These are phyloP conservation scores for Phymatocera aterrima DNA, from an alignment of 2,888 invertebrate species.

Conservation along the genomic window DNA sequence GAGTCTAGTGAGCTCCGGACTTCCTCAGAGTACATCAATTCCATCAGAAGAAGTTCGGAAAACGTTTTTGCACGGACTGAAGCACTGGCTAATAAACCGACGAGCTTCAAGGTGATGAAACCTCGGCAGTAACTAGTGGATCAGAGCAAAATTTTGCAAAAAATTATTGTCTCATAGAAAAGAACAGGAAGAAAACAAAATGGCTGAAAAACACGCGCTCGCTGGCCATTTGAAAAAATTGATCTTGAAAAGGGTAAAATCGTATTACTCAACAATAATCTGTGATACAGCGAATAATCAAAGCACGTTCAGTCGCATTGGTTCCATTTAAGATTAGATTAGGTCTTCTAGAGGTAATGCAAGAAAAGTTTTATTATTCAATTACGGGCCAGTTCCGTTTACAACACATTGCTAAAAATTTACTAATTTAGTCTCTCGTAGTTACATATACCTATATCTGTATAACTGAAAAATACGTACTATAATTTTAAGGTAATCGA, in stretches of 20 bases:
- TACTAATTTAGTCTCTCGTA: neutral
- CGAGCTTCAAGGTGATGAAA: conserved; percentile 73
- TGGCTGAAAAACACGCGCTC: neutral
- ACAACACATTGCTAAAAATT: neutral
- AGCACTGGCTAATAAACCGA: conserved; percentile 71
- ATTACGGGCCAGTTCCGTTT: neutral
- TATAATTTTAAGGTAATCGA: conserved; percentile 28
- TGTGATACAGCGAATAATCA: conserved; percentile 37
- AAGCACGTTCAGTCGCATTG: conserved; percentile 1
- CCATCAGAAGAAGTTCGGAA: conserved; percentile 71
- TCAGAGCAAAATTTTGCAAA: neutral
- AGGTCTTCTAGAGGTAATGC: conserved; percentile 1
- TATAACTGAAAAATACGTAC: conserved; percentile 15
- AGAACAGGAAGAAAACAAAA: neutral
- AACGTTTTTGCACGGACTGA: conserved; percentile 72
- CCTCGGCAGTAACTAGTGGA: conserved; percentile 66
- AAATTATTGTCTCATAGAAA: neutral
- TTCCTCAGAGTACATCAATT: conserved; percentile 70
- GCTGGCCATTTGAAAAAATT: neutral
- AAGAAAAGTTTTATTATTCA: neutral
- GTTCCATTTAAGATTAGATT: conserved; percentile 31
- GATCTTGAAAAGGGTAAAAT: neutral
- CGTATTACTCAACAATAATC: conserved; percentile 34
- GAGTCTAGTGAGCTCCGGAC: conserved; percentile 64
- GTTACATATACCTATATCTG: neutral